A percentile compares a stretch with the other conserved stretches of the same genome.
These are phyloP conservation scores for Plagodis pulveraria DNA, from an alignment of 2,888 invertebrate genomes.

Conservation along the genomic window DNA sequence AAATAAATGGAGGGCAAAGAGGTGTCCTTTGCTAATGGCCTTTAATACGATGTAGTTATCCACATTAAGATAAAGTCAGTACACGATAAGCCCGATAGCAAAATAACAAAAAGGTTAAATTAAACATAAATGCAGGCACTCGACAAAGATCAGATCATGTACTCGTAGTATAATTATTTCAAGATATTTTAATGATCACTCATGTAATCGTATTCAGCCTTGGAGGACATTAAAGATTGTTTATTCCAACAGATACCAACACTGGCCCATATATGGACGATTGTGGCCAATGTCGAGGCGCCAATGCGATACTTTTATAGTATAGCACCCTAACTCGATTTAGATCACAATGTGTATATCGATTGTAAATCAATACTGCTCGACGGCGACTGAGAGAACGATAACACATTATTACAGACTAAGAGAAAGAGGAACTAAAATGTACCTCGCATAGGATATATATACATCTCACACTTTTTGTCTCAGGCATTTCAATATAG, in stretches of 20 bases:
- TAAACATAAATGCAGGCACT: slow-evolving; percentile 15
- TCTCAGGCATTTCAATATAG: slow-evolving; percentile 6
- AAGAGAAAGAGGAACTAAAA: slow-evolving; percentile 20
- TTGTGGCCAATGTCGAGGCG: slow-evolving; percentile 59
- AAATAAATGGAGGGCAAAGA: slow-evolving; percentile 9
- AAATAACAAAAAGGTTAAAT: slow-evolving; percentile 29
- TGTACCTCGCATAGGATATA: slow-evolving; percentile 8
- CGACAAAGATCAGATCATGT: slow-evolving; percentile 16
- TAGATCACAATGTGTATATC: slow-evolving; percentile 46
- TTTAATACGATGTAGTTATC: slow-evolving; percentile 6
- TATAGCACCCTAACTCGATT: slow-evolving; percentile 46
- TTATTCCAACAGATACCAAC: slow-evolving; percentile 60
- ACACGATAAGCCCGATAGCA: slow-evolving; percentile 28
- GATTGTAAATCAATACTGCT: slow-evolving; percentile 50
- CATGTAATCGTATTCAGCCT: slow-evolving; percentile 53
- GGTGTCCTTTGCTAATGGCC: slow-evolving; percentile 18
- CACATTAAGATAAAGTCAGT: slow-evolving; percentile 18
- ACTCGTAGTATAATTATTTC: slow-evolving; percentile 42
- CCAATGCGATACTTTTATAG: slow-evolving; percentile 54
- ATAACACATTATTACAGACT: slow-evolving; percentile 42
- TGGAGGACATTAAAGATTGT: slow-evolving; percentile 57
- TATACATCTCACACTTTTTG: slow-evolving; percentile 7
- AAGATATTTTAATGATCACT: slow-evolving; percentile 63
- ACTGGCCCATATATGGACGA: slow-evolving; percentile 58
- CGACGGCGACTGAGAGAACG: slow-evolving; percentile 32